A percentile compares a stretch with the other conserved stretches of the same genome.
These are phyloP conservation scores for Dyspetes luteomarginatus DNA, from an alignment of 2,888 invertebrate species.

Conservation along the genomic window DNA sequence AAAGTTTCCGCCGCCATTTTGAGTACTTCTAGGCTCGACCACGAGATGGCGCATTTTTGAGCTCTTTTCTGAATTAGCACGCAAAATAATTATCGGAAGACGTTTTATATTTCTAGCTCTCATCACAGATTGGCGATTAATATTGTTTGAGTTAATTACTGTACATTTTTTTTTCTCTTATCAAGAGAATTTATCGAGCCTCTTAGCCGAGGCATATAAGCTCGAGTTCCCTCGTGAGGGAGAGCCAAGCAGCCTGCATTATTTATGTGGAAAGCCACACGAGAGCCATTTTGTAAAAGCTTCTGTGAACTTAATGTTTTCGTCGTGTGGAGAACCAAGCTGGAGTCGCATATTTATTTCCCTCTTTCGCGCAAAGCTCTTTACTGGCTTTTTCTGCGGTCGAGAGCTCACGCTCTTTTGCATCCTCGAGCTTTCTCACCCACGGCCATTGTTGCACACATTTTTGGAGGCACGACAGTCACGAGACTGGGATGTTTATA, in stretches of 20 bases:
- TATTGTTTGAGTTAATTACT: background rate
- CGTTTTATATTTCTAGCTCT: too few relatives aligned
- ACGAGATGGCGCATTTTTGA: too few relatives aligned
- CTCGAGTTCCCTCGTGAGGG: background rate
- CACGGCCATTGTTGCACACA: background rate
- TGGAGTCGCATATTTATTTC: constrained; percentile 15
- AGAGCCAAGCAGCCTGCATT: background rate
- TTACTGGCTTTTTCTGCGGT: background rate
- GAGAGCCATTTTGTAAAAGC: constrained; percentile 11
- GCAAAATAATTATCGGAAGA: too few relatives aligned
- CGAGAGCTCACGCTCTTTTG: background rate
- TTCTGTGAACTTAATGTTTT: constrained; percentile 1
- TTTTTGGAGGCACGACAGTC: background rate
- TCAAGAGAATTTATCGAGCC: background rate
- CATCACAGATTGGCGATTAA: too few relatives aligned
- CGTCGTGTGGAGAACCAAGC: background rate
- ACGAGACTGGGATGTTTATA: background rate
- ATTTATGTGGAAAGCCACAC: background rate
- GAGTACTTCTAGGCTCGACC: too few relatives aligned
- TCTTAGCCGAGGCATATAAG: background rate
- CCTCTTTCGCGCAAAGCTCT: background rate
- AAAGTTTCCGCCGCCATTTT: too few relatives aligned
- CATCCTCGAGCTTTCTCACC: constrained; percentile 13
- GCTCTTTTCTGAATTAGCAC: too few relatives aligned
- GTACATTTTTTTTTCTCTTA: background rate